Evolutionary conservation across 2,113 vertebrate genomes (phyloP).

Genomic region (Mobula hypostoma): DNA sequence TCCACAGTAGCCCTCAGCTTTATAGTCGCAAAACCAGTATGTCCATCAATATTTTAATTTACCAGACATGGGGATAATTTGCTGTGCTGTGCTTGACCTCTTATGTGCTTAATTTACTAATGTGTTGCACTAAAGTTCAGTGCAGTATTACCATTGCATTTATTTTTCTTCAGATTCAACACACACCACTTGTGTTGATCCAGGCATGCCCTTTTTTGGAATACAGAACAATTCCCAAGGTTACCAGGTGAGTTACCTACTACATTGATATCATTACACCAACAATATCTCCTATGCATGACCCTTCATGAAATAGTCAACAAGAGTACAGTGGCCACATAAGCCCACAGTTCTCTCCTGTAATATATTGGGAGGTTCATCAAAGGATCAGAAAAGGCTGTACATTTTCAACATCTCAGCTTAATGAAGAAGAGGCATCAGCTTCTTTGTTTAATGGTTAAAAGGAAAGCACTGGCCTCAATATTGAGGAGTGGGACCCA

Average conservation of each 20-base stretch:
- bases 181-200: slow-evolving; percentile 80
- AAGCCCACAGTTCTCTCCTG: slow-evolving; percentile 51
- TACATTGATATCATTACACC: not conserved
- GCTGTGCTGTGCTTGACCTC: not conserved
- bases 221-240: slow-evolving; percentile 91
- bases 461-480: too few relatives aligned
- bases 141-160: not conserved
- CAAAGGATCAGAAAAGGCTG: too few relatives aligned
- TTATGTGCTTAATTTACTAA: not conserved
- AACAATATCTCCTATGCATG: not conserved
- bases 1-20: too few relatives aligned
- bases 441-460: too few relatives aligned
- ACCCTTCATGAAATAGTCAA: too few relatives aligned
- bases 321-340: too few relatives aligned
- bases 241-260: slow-evolving; percentile 67
- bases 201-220: slow-evolving; percentile 79
- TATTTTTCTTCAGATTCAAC: slow-evolving; percentile 67
- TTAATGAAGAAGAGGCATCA: too few relatives aligned
- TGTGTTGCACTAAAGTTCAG: not conserved
- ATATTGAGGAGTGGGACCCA: too few relatives aligned
- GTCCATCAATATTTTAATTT: not conserved
- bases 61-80: not conserved
- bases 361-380: too few relatives aligned
- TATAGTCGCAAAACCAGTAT: too few relatives aligned
- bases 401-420: too few relatives aligned